Percentiles rank a stretch among this genome's conserved stretches.
phyloP scores from a whole-genome alignment of 1,140 invertebrate genomes.

The Eurosta solidaginis region DNA sequence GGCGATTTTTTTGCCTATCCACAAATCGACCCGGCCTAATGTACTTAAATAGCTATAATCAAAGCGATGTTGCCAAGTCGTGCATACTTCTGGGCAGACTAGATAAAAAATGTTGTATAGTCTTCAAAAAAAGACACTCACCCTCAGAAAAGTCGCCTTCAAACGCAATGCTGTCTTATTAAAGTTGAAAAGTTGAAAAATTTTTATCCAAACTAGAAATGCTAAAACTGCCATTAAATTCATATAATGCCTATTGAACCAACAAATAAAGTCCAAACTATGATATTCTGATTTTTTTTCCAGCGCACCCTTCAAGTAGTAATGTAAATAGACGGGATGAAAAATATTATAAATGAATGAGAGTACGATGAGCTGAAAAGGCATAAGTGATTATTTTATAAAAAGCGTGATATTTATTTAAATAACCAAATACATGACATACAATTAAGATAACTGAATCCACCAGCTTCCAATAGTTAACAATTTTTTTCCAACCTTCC shows the following conservation, averaged over 20 bases:
- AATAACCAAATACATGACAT: slow-evolving; percentile 31
- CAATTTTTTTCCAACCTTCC: slow-evolving; percentile 37
- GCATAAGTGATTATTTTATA: slow-evolving; percentile 46
- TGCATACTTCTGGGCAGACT: background rate
- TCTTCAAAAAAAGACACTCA: slow-evolving; percentile 16
- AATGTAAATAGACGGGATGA: background rate
- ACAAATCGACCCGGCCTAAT: too few species aligned
- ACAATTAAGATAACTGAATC: slow-evolving; percentile 44
- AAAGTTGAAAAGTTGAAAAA: slow-evolving; percentile 63
- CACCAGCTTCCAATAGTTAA: slow-evolving; percentile 40
- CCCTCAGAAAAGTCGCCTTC: slow-evolving; percentile 66
- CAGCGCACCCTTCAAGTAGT: background rate
- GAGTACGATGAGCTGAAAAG: slow-evolving; percentile 18
- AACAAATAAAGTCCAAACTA: slow-evolving; percentile 35
- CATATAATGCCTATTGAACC: slow-evolving; percentile 42
- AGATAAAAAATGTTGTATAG: background rate
- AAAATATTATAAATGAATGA: background rate
- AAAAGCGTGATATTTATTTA: slow-evolving; percentile 41
- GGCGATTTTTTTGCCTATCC: too few species aligned
- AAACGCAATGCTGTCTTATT: slow-evolving; percentile 81
- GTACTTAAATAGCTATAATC: too few species aligned
- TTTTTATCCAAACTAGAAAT: slow-evolving; percentile 55
- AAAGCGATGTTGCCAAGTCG: too few species aligned
- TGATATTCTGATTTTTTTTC: background rate
- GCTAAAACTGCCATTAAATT: slow-evolving; percentile 51